Conservation (phyloP, 2,797 vertebrate species). For the Pseudomugil gertrudae region DNA sequence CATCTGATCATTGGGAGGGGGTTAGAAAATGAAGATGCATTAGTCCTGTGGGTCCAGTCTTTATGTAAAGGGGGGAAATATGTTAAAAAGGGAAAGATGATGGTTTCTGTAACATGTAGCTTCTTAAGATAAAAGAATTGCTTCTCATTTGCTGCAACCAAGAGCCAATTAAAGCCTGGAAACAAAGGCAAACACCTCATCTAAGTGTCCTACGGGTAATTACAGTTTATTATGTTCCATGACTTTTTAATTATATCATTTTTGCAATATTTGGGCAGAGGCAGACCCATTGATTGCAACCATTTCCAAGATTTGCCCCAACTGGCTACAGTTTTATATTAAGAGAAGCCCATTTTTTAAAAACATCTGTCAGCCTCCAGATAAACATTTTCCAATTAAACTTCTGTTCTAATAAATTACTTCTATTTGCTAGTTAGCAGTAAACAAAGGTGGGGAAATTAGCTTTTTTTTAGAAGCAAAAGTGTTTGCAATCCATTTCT, state of each 20-base stretch:
- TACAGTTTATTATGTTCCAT: neutral
- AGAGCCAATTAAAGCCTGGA: neutral
- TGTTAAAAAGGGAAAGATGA: conserved; percentile 13
- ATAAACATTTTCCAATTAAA: neutral
- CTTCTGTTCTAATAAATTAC: no score
- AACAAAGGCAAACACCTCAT: neutral
- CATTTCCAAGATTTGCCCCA: neutral
- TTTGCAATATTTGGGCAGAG: neutral
- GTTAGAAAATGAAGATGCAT: conserved; percentile 20
- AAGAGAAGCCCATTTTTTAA: neutral
- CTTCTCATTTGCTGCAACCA: neutral
- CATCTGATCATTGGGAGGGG: conserved; percentile 16
- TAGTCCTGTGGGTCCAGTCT: conserved; percentile 18
- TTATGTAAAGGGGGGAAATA: neutral
- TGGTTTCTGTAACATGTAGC: neutral
- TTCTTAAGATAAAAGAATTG: no score
- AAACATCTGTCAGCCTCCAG: neutral
- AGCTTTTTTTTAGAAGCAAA: neutral
- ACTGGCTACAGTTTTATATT: neutral
- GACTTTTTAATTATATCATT: neutral
- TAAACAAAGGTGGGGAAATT: no score
- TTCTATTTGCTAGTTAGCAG: no score
- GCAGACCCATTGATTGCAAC: neutral
- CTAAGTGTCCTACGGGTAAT: no score
- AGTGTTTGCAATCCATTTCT: neutral